A percentile compares a stretch with the other conserved stretches of the same genome.
Evolutionary conservation across 2,888 invertebrate genomes (phyloP).

Genomic region (Fragum sueziense): DNA sequence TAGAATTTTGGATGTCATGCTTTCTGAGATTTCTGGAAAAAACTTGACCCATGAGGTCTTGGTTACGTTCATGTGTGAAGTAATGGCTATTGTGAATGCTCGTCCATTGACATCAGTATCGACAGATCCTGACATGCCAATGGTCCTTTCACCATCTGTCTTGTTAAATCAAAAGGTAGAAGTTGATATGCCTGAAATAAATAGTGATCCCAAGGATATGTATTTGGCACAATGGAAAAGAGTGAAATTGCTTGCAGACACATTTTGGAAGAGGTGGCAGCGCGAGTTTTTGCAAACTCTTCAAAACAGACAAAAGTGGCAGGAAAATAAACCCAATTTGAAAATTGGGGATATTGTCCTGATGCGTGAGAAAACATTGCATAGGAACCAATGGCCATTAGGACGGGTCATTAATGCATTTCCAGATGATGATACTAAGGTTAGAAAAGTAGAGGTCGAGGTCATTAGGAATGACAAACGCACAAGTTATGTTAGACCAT

Average conservation of each 20-base stretch:
- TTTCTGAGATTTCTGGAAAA: not conserved
- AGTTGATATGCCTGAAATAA: not conserved
- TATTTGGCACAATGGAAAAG: slow-evolving; percentile 50
- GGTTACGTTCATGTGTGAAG: slow-evolving; percentile 45
- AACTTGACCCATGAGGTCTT: slow-evolving; percentile 43
- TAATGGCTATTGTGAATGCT: slow-evolving; percentile 43
- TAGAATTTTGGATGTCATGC: slow-evolving; percentile 30
- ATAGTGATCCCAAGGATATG: slow-evolving; percentile 31
- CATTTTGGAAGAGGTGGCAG: slow-evolving; percentile 47
- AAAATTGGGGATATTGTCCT: no score
- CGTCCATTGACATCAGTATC: no score
- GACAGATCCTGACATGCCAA: no score
- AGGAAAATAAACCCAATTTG: slow-evolving; percentile 15
- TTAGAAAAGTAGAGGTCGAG: not conserved
- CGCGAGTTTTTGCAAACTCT: slow-evolving; percentile 39
- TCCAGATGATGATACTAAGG: not conserved
- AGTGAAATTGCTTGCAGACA: slow-evolving; percentile 44
- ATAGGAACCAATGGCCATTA: no score
- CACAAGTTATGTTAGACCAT: no score
- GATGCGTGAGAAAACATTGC: no score
- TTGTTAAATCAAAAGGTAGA: slow-evolving; percentile 38
- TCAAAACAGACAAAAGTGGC: slow-evolving; percentile 40
- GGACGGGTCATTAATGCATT: no score
- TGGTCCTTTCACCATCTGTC: slow-evolving; percentile 24
- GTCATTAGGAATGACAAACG: not conserved